phyloP scores from a whole-genome alignment of 2,888 invertebrate genomes.

The Alloplasta piceator region DNA sequence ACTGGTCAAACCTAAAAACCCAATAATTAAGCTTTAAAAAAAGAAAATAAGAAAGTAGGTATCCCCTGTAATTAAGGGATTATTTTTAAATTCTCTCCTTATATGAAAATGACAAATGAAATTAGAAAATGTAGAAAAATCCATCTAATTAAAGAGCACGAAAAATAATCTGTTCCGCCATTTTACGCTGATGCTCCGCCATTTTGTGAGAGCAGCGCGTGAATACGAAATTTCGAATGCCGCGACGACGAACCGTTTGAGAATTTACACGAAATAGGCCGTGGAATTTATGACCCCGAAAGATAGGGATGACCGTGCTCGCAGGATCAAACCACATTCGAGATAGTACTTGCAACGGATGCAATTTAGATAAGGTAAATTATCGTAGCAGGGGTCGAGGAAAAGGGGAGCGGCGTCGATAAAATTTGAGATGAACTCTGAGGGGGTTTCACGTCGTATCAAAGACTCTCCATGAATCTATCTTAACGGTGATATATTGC shows the following conservation, averaged over 20 bases:
- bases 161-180: too few relatives aligned
- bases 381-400: constrained; percentile 59
- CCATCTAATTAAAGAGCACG: too few relatives aligned
- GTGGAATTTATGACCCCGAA: constrained; percentile 53
- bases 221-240: not conserved
- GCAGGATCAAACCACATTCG: constrained; percentile 57
- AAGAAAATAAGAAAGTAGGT: too few relatives aligned
- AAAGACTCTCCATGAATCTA: constrained; percentile 28
- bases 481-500: too few relatives aligned
- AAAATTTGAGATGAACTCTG: constrained; percentile 59
- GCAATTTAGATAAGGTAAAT: constrained; percentile 74
- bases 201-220: too few relatives aligned
- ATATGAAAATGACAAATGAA: too few relatives aligned
- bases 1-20: too few relatives aligned
- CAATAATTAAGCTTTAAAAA: too few relatives aligned
- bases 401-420: constrained; percentile 32
- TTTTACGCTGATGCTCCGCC: too few relatives aligned
- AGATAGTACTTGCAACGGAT: constrained; percentile 64
- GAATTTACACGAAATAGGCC: constrained; percentile 54
- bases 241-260: constrained; percentile 25
- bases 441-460: constrained; percentile 42
- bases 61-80: too few relatives aligned
- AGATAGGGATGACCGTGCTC: constrained; percentile 33
- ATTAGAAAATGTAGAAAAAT: too few relatives aligned
- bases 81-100: too few relatives aligned